Base-by-base conservation (phyloP, 2,797 vertebrate species). In the Gobionotothen gibberifrons region DNA sequence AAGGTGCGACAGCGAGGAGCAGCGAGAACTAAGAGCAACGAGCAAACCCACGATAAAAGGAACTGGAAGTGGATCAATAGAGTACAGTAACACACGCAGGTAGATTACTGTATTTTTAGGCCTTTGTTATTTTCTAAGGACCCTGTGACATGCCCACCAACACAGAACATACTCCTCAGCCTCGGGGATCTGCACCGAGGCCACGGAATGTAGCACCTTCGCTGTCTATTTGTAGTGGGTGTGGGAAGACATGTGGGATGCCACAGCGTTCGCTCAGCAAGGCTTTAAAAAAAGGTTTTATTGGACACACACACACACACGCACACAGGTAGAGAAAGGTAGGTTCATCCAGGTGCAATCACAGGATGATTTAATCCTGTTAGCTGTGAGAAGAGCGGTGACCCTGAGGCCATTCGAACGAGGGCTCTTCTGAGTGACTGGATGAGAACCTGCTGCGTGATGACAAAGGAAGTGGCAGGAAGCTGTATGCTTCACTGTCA, bases 201-300 rank as follows among this genome's bases (percentile, higher is more conserved):
- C 91, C 89, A 87, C 9, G 90, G 92, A 94, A 94, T 94, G 91
- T 93, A 92, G 87, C 93, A 93, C 90, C 74, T 93, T 89, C 83
- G 64, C 88, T 87, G 89, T 92, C 90, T 93, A 92, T 94, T 93
- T 94, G 93, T 93, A 92, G 92, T 92, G 92, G 90, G 88, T 89
- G 93, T 93, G 92, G 93, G 92, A 94, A 92, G 92, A 90, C 83
- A 90, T 92, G 92, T 93, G 90, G 91, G 92, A 90, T 85, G 86
- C 89, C 88, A 89, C 84, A 79, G 85, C 71, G 73, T 85, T 87
- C 57, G 69, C 88, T 89, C 78, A 72, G 68, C 75, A 78, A 82
- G 83, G 51, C 76, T 87, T 68, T 47, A 21, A 63, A 67, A 19
- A 70, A 40, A 68, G 6, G 13, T 65, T 61, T 32, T 26, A 56